Base-by-base conservation (phyloP, 2,113 vertebrate genomes). In the Petromus typicus region DNA sequence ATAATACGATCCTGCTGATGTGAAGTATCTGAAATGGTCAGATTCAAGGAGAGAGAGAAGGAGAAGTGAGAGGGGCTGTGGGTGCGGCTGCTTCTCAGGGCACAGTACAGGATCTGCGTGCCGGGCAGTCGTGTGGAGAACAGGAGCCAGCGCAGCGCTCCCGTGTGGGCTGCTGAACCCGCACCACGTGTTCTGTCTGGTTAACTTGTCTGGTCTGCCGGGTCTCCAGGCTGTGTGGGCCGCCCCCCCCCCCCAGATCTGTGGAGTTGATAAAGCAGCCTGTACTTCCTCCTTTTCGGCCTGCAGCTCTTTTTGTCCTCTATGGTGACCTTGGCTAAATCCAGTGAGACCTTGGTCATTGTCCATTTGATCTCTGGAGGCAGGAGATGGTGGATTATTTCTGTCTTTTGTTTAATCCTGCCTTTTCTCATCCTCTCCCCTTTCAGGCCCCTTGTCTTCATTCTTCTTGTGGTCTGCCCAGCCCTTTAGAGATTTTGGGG, bases 201-300 rank as follows among this genome's bases (percentile, higher is more conserved):
- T 89, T 57, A 54, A 83, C 37, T 78, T 23, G 61, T 27, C 87
- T 64, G 81, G 71, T 82, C 27, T 59, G 48, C 54, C 25, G 4
- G 22, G 7, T n/a, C 27, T 11, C n/a, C 14, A 71, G 27, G 34
- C 86, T 75, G 13, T 96, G 66, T 73, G 51, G 20, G 3, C 66
- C 5, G 0, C 40, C 16, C 16, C 2, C 20, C 59, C 40, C 57
- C 61, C 56, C 76, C 80, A 64, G n/a, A 90, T 80, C 25, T 37
- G 37, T 66, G 27, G 5, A 92, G 69, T 37, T 83, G 82, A 88
- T 61, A 95, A 43, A 48, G n/a, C 43, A 20, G 78, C 34, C 48
- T 64, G 11, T 45, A 34, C 61, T 95, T 95, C 95, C 92, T 56
- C 63, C 83, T 83, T 40, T 14, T 16, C 56, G 64, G n/a, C 7